Evolutionary conservation across 1,140 invertebrate genomes (phyloP).

Genomic region (Drosophila eugracilis): DNA sequence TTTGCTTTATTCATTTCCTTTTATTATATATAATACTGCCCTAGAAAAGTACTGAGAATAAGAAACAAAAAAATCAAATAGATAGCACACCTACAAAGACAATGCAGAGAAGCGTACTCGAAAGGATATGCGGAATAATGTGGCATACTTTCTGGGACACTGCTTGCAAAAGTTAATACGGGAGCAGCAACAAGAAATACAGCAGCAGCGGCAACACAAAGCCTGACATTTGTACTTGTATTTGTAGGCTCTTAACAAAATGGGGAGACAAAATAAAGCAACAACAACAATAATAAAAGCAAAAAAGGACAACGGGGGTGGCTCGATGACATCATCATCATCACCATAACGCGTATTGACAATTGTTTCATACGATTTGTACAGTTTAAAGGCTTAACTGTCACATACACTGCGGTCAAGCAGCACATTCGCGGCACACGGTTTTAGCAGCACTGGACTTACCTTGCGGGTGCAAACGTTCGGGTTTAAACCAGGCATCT

Average conservation of each 20-base stretch:
- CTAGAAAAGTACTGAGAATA: neutral
- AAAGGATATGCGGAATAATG: constrained; percentile 54
- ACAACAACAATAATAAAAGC: constrained; percentile 2
- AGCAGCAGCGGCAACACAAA: constrained; percentile 9
- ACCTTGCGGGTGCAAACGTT: constrained; percentile 94
- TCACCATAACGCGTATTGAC: constrained; percentile 61
- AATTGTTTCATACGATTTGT: constrained; percentile 23
- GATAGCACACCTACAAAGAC: constrained; percentile 11
- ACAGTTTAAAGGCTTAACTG: constrained; percentile 33
- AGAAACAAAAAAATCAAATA: constrained; percentile 1
- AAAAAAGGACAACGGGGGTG: constrained; percentile 21
- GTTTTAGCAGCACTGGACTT: constrained; percentile 85
- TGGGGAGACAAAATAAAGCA: constrained; percentile 25
- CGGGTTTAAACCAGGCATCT: constrained; percentile 96
- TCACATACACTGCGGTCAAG: constrained; percentile 16
- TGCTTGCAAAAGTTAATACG: constrained; percentile 10
- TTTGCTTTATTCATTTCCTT: no score
- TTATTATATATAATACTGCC: neutral
- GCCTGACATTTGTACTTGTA: constrained; percentile 31
- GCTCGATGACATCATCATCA: constrained; percentile 61
- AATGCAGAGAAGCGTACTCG: constrained; percentile 31
- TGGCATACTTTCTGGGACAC: constrained; percentile 54
- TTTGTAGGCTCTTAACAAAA: constrained; percentile 38
- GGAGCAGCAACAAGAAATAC: neutral
- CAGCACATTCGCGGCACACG: constrained; percentile 20